These are phyloP conservation scores for Patella depressa DNA, from an alignment of 2,888 invertebrate genomes.

Conservation along the genomic window DNA sequence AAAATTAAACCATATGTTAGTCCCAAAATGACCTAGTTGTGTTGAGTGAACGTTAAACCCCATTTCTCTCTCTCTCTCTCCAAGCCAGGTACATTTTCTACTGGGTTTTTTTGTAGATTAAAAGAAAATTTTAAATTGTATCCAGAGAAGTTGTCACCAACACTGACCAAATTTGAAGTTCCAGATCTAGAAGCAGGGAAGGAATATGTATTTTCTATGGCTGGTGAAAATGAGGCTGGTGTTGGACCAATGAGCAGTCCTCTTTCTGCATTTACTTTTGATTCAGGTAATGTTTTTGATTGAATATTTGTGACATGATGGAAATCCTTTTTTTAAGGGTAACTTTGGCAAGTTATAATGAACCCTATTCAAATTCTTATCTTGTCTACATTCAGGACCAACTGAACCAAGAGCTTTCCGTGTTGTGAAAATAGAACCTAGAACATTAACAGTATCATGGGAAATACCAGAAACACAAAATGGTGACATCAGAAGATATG, in stretches of 20 bases:
- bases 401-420: slow-evolving; percentile 48
- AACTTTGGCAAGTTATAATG: no score
- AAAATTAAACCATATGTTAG: no score
- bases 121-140: slow-evolving; percentile 27
- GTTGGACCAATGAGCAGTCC: slow-evolving; percentile 53
- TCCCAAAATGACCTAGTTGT: no score
- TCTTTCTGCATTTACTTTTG: slow-evolving; percentile 49
- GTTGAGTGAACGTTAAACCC: no score
- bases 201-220: slow-evolving; percentile 56
- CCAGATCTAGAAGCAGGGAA: slow-evolving; percentile 49
- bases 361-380: no score
- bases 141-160: slow-evolving; percentile 31
- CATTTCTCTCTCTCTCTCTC: no score
- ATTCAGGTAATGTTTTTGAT: slow-evolving; percentile 46
- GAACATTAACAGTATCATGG: slow-evolving; percentile 52
- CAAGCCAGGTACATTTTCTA: no score
- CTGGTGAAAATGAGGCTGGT: slow-evolving; percentile 56
- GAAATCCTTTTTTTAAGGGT: no score
- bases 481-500: slow-evolving; percentile 59
- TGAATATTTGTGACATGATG: no score
- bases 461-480: slow-evolving; percentile 56
- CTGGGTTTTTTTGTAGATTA: slow-evolving; percentile 24
- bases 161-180: slow-evolving; percentile 39
- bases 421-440: slow-evolving; percentile 37
- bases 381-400: slow-evolving; percentile 43